phyloP scores from a whole-genome alignment of 2,888 invertebrate genomes.

The Idaea straminata region DNA sequence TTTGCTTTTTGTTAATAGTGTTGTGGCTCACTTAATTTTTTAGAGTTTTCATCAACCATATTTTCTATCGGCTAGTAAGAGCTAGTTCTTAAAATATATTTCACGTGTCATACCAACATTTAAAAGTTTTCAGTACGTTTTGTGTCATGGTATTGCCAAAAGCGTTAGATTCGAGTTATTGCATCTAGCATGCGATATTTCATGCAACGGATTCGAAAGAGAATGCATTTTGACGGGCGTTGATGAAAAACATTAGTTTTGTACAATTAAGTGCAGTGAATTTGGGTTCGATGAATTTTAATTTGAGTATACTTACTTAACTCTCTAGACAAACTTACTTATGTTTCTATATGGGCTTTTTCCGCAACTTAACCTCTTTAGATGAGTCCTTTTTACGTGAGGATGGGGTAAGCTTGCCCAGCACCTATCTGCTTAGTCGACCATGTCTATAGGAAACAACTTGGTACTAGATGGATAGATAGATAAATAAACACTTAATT shows the following conservation, averaged over 20 bases:
- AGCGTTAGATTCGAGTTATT: constrained; percentile 13
- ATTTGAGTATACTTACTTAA: background rate
- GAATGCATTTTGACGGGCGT: constrained; percentile 15
- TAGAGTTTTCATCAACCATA: too few relatives aligned
- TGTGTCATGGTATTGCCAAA: background rate
- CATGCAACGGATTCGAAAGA: constrained; percentile 19
- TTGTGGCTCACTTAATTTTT: too few relatives aligned
- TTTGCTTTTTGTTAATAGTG: background rate
- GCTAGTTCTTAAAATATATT: background rate
- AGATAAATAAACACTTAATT: too few relatives aligned
- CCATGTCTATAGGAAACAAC: too few relatives aligned
- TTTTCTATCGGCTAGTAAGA: background rate
- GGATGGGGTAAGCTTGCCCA: too few relatives aligned
- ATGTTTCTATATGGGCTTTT: too few relatives aligned
- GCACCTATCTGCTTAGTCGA: too few relatives aligned
- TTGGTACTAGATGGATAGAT: too few relatives aligned
- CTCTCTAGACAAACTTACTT: too few relatives aligned
- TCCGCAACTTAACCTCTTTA: too few relatives aligned
- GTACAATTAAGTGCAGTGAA: background rate
- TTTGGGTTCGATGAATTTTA: background rate
- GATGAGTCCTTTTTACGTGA: too few relatives aligned
- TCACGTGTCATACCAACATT: background rate
- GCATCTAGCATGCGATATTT: constrained; percentile 27
- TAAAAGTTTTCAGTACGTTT: background rate
- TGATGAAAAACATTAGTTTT: background rate